These are phyloP conservation scores for Prunella strophiata DNA, from an alignment of 2,797 vertebrate genomes.

Conservation along the genomic window DNA sequence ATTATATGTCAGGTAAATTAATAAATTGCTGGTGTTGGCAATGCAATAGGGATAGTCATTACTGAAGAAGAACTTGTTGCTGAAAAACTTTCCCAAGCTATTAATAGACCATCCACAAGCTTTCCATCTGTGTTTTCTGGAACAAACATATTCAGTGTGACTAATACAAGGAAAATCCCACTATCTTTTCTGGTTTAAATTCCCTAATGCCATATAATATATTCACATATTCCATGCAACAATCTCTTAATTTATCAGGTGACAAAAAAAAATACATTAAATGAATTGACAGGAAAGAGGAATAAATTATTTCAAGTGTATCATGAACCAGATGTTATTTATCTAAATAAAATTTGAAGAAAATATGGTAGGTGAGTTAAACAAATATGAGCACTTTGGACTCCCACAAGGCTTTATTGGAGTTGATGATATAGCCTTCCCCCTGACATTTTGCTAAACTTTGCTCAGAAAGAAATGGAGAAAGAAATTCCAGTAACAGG, in stretches of 20 bases:
- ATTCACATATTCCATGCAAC: constrained; percentile 49
- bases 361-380: not conserved
- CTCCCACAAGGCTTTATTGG: not conserved
- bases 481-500: not conserved
- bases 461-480: not conserved
- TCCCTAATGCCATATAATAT: not conserved
- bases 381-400: not conserved
- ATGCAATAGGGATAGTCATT: constrained; percentile 9
- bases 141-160: constrained; percentile 53
- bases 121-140: constrained; percentile 70
- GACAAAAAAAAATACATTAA: constrained; percentile 19
- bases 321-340: constrained; percentile 25
- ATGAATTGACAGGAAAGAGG: not conserved
- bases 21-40: constrained; percentile 40
- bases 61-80: constrained; percentile 29
- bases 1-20: constrained; percentile 14
- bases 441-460: not conserved
- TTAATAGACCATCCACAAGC: constrained; percentile 42
- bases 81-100: constrained; percentile 54
- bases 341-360: not conserved
- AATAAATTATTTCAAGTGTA: constrained; percentile 17
- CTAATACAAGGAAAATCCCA: constrained; percentile 70
- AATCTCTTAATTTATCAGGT: constrained; percentile 24
- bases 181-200: constrained; percentile 40
- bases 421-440: not conserved